Percentiles rank a stretch among this genome's conserved stretches.
phyloP scores from a whole-genome alignment of 1,140 invertebrate species.

The Schlechtendalia chinensis region DNA sequence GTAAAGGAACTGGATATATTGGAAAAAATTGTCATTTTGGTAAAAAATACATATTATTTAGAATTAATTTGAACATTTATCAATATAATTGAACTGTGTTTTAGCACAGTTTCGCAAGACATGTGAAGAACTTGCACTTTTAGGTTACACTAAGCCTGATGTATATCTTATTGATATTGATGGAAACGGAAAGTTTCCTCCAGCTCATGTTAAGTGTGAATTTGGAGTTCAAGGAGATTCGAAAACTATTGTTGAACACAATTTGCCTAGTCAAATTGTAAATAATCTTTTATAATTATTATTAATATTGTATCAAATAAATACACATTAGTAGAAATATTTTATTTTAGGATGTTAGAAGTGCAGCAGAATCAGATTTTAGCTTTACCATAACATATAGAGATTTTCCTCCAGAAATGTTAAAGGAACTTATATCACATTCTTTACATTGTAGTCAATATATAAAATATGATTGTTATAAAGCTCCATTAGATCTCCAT shows the following conservation, averaged over 20 bases:
- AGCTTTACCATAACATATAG: conserved; percentile 81
- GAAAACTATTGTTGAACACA: conserved; percentile 87
- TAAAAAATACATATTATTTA: conserved; percentile 55
- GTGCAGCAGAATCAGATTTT: conserved; percentile 72
- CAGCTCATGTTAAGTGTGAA: conserved; percentile 85
- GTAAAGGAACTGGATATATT: conserved; percentile 77
- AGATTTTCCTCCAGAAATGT: conserved; percentile 84
- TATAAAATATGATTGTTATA: conserved; percentile 87
- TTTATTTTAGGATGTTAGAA: conserved; percentile 67
- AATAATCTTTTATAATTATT: conserved; percentile 45
- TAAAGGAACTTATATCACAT: conserved; percentile 83
- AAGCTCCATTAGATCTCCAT: conserved; percentile 81
- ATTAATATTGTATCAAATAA: neutral
- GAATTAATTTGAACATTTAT: neutral
- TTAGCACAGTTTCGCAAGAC: conserved; percentile 80
- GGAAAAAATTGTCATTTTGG: conserved; percentile 92
- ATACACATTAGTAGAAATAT: neutral
- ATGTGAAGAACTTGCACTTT: conserved; percentile 84
- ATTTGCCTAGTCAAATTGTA: conserved; percentile 80
- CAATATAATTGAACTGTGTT: conserved; percentile 51
- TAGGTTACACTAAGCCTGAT: conserved; percentile 80
- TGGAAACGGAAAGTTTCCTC: conserved; percentile 85
- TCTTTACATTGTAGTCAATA: conserved; percentile 86
- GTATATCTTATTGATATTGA: conserved; percentile 82
- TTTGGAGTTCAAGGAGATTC: conserved; percentile 78